Evolutionary conservation across 1,140 invertebrate genomes (phyloP).

Genomic region (Drosophila asahinai): DNA sequence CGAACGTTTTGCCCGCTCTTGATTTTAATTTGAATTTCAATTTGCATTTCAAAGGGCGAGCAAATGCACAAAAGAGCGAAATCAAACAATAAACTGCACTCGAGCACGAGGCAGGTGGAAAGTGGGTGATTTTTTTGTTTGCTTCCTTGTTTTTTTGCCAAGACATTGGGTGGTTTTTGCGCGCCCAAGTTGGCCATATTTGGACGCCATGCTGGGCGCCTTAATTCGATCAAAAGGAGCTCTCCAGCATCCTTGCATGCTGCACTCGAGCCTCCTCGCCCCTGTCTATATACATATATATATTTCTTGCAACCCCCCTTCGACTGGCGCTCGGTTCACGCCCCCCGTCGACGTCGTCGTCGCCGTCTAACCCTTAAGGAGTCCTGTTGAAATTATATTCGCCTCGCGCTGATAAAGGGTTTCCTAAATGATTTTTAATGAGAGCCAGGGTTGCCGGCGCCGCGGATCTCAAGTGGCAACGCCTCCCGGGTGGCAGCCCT

Average conservation of each 20-base stretch:
- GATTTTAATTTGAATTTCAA: constrained; percentile 73
- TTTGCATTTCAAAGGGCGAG: constrained; percentile 74
- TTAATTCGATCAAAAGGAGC: constrained; percentile 77
- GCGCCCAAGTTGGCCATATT: constrained; percentile 77
- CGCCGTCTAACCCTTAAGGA: constrained; percentile 57
- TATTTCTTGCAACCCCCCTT: not conserved
- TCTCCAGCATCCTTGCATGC: constrained; percentile 14
- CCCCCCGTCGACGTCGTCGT: constrained; percentile 45
- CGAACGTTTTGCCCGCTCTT: constrained; percentile 54
- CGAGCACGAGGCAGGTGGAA: constrained; percentile 57
- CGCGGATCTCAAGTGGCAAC: constrained; percentile 21
- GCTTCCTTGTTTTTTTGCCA: too few relatives aligned
- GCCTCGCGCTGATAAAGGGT: constrained; percentile 52
- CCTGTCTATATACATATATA: not conserved
- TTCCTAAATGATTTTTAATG: constrained; percentile 78
- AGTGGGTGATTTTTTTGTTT: not conserved
- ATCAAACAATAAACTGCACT: constrained; percentile 83
- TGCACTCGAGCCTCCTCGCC: constrained; percentile 20
- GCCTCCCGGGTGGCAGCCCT: constrained; percentile 25
- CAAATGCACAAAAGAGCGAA: constrained; percentile 71
- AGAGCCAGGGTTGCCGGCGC: constrained; percentile 47
- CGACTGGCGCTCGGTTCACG: constrained; percentile 26
- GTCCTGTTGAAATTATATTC: constrained; percentile 46
- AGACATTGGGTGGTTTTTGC: not conserved
- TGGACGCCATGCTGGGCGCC: constrained; percentile 75